Conservation (phyloP, 1,140 invertebrate genomes). For the Plutomurus gul region DNA sequence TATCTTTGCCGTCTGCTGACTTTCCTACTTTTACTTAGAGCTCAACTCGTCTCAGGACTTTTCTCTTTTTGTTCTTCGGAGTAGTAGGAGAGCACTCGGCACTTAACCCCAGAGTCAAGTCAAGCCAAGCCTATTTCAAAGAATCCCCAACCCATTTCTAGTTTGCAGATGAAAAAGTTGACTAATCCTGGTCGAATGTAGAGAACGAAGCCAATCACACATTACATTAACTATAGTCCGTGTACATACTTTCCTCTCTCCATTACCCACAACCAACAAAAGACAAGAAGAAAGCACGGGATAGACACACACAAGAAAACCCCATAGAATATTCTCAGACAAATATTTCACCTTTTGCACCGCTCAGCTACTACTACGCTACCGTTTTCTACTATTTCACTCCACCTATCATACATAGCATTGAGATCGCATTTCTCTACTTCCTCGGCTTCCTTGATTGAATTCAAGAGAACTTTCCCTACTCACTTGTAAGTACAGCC, state of each 20-base stretch:
- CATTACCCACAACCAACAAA: too few species aligned
- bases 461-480: not conserved
- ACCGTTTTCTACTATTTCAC: not conserved
- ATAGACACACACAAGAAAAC: too few species aligned
- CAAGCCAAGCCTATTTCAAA: not conserved
- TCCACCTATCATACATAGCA: not conserved
- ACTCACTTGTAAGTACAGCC: too few species aligned
- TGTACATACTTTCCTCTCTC: not conserved
- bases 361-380: too few species aligned
- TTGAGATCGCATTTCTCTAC: not conserved
- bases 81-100: too few species aligned
- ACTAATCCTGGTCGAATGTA: not conserved
- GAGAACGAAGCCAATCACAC: not conserved
- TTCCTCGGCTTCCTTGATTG: not conserved
- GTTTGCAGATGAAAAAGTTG: not conserved
- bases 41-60: too few species aligned
- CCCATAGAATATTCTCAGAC: not conserved
- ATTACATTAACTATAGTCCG: too few species aligned
- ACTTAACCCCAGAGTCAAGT: too few species aligned
- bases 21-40: not conserved
- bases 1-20: slow-evolving; percentile 2
- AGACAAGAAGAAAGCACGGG: too few species aligned
- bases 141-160: too few species aligned
- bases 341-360: not conserved
- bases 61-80: too few species aligned